Evolutionary conservation across 2,797 vertebrate genomes (phyloP).

Genomic region (Serranus cabrilla): DNA sequence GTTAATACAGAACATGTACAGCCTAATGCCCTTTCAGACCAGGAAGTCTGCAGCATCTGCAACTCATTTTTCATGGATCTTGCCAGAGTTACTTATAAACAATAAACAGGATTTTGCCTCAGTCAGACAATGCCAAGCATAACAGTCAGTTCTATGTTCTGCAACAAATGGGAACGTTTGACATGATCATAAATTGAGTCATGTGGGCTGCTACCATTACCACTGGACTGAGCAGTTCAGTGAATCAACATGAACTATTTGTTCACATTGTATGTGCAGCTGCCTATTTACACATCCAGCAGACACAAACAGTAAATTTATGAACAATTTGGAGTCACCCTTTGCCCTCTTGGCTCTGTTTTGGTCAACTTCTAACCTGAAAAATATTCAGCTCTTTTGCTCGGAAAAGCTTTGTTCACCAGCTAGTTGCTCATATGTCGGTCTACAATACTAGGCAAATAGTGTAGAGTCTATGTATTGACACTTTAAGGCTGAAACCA

Average conservation of each 20-base stretch:
- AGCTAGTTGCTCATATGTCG: background rate
- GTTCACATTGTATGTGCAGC: background rate
- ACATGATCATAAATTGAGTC: background rate
- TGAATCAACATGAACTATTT: background rate
- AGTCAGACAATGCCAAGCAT: background rate
- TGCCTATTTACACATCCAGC: background rate
- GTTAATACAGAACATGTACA: background rate
- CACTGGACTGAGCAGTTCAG: background rate
- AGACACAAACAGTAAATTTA: background rate
- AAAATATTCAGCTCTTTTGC: background rate
- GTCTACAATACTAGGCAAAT: background rate
- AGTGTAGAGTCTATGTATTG: background rate
- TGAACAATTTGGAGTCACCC: background rate
- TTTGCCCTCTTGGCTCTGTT: background rate
- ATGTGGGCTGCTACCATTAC: background rate
- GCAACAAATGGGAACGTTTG: background rate
- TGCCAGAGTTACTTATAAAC: background rate
- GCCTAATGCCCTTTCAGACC: background rate
- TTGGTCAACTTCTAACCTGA: background rate
- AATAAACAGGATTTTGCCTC: background rate
- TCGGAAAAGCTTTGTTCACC: background rate
- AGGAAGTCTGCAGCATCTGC: constrained; percentile 2
- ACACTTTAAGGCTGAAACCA: background rate
- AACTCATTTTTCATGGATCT: constrained; percentile 1
- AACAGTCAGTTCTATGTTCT: constrained; percentile 1